phyloP scores from a whole-genome alignment of 2,113 vertebrate species.

The Oreocharis arfaki region DNA sequence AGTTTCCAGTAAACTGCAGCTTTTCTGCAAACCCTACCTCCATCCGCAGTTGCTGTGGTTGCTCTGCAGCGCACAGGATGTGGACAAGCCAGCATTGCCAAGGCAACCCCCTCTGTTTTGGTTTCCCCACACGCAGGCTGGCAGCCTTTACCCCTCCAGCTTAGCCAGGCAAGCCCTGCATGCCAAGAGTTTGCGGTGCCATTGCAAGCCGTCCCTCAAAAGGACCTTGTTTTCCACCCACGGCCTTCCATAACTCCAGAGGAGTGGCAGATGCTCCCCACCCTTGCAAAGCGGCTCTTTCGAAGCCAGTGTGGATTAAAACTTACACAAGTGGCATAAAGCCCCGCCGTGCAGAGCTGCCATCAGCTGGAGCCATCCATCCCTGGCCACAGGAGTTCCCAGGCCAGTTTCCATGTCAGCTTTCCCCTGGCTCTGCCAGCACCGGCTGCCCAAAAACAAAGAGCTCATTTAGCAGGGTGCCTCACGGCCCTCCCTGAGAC shows the following conservation, averaged over 20 bases:
- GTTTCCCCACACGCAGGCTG: background rate
- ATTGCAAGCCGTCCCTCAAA: background rate
- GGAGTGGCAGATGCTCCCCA: slow-evolving; percentile 24
- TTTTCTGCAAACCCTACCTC: background rate
- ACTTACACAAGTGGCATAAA: background rate
- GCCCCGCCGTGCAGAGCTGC: background rate
- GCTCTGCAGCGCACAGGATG: background rate
- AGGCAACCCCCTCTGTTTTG: slow-evolving; percentile 21
- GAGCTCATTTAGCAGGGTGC: background rate
- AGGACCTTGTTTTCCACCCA: slow-evolving; percentile 12
- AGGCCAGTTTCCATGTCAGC: background rate
- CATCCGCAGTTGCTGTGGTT: accelerated
- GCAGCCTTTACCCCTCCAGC: background rate
- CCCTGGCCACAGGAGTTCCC: background rate
- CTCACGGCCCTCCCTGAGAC: background rate
- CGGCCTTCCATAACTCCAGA: background rate
- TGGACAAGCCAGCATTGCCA: slow-evolving; percentile 4
- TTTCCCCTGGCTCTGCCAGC: background rate
- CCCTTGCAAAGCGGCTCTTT: background rate
- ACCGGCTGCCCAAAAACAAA: background rate
- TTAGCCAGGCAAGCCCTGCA: background rate
- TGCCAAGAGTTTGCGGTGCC: background rate
- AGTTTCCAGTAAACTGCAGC: background rate
- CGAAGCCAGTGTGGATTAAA: background rate
- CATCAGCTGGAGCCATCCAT: background rate